phyloP scores from a whole-genome alignment of 2,113 vertebrate species.

The Marcusenius ussheri region DNA sequence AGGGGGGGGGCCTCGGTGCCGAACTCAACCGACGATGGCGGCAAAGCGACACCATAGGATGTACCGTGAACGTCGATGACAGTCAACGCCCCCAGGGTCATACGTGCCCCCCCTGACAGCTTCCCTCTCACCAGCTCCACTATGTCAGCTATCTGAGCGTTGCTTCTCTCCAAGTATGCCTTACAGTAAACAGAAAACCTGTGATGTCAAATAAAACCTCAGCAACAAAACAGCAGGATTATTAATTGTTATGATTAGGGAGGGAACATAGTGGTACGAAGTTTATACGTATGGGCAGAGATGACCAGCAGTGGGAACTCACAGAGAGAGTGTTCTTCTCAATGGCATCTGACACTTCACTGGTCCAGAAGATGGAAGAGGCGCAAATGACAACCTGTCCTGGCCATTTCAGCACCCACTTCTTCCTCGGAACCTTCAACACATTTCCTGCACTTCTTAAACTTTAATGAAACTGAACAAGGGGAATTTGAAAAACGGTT shows the following conservation, averaged over 20 bases:
- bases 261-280: neutral
- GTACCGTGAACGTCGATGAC: conserved; percentile 91
- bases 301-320: conserved; percentile 36
- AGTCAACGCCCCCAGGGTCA: conserved; percentile 80
- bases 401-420: conserved; percentile 87
- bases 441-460: neutral
- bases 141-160: conserved; percentile 75
- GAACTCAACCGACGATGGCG: neutral
- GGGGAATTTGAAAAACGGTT: neutral
- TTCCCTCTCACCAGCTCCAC: conserved; percentile 82
- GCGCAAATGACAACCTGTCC: conserved; percentile 88
- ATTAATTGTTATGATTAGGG: neutral
- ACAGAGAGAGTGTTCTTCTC: conserved; percentile 62
- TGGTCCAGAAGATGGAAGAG: conserved; percentile 87
- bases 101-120: conserved; percentile 72
- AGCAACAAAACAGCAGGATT: neutral
- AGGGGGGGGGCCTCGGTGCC: too few relatives aligned
- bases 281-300: neutral
- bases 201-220: neutral
- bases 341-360: conserved; percentile 79
- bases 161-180: conserved; percentile 77
- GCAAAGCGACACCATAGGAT: neutral
- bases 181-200: conserved; percentile 39
- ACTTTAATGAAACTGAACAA: neutral
- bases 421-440: conserved; percentile 69